Evolutionary conservation across 2,797 vertebrate genomes (phyloP).

Genomic region (Momotus momota): DNA sequence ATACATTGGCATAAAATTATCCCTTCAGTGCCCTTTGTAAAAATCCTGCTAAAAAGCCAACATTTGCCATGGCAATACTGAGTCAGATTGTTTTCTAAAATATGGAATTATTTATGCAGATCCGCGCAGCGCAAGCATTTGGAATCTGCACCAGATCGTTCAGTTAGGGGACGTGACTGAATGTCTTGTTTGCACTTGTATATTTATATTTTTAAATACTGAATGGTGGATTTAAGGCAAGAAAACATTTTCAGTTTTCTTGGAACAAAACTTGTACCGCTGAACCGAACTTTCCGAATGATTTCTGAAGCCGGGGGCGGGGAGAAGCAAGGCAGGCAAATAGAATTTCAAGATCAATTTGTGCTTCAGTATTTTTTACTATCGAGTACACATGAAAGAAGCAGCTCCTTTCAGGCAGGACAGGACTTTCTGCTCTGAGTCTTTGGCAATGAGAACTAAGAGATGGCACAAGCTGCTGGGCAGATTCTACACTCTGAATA

Average conservation of each 20-base stretch:
- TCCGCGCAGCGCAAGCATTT: neutral
- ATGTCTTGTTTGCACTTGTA: no score
- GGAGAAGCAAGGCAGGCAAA: no score
- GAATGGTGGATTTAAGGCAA: neutral
- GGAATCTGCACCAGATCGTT: neutral
- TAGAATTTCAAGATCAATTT: no score
- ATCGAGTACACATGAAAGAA: neutral
- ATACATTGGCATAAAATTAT: slow-evolving; percentile 67
- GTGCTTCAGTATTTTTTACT: neutral
- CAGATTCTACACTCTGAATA: neutral
- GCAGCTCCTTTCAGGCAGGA: neutral
- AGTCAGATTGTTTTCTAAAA: slow-evolving; percentile 58
- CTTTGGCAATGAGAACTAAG: neutral
- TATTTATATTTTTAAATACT: no score
- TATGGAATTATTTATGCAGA: slow-evolving; percentile 21
- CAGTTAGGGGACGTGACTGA: neutral
- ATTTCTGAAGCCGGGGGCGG: no score
- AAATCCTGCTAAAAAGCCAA: slow-evolving; percentile 14
- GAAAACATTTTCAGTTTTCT: neutral
- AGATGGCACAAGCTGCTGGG: neutral
- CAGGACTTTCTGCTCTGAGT: neutral
- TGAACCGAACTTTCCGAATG: neutral
- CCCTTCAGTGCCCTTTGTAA: slow-evolving; percentile 53
- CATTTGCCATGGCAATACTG: slow-evolving; percentile 56
- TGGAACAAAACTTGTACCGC: neutral